Conservation (phyloP, 2,113 vertebrate species). For the Tachysurus vachellii region DNA sequence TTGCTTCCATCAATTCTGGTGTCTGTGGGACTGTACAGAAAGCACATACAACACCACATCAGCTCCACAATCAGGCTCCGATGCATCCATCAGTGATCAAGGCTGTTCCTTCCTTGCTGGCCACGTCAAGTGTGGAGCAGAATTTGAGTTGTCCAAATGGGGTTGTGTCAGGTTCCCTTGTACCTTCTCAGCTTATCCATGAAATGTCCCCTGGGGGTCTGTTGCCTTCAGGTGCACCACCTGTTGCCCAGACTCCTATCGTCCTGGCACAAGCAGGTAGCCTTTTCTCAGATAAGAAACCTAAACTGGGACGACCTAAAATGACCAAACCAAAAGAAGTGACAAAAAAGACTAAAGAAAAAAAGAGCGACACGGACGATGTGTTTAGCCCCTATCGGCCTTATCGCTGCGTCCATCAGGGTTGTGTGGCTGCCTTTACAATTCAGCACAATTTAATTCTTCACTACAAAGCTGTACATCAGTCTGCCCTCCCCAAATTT, state of each 20-base stretch:
- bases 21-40: slow-evolving; percentile 45
- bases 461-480: slow-evolving; percentile 93
- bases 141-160: slow-evolving; percentile 30
- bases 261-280: background rate
- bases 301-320: slow-evolving; percentile 47
- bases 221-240: slow-evolving; percentile 22
- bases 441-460: slow-evolving; percentile 97
- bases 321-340: slow-evolving; percentile 49
- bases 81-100: slow-evolving; percentile 31
- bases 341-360: slow-evolving; percentile 77
- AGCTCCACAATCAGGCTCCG: slow-evolving; percentile 13
- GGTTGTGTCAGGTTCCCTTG: slow-evolving; percentile 10
- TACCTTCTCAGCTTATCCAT: slow-evolving; percentile 18
- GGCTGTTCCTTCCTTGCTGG: slow-evolving; percentile 14
- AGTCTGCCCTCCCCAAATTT: slow-evolving; percentile 84
- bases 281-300: slow-evolving; percentile 34
- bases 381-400: slow-evolving; percentile 83
- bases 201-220: slow-evolving; percentile 2
- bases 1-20: slow-evolving; percentile 29
- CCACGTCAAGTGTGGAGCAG: slow-evolving; percentile 33
- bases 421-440: slow-evolving; percentile 90
- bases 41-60: slow-evolving; percentile 32
- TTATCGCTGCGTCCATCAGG: slow-evolving; percentile 91
- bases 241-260: slow-evolving; percentile 10
- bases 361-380: slow-evolving; percentile 73